A percentile compares a stretch with the other conserved stretches of the same genome.
Conservation (phyloP, 2,797 vertebrate genomes). For the Pagetopsis macropterus region DNA sequence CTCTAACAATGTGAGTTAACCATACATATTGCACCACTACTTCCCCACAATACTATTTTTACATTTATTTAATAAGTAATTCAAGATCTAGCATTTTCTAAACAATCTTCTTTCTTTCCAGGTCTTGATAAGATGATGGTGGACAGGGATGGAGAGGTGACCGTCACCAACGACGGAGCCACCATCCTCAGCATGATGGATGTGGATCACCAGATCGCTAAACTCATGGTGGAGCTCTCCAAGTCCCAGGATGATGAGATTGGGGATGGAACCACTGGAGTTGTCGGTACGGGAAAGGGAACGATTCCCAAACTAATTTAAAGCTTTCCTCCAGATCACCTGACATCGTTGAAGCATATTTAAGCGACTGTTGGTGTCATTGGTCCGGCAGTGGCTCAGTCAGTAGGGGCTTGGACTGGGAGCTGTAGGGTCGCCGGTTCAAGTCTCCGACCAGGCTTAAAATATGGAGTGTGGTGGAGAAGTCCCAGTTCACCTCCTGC, state of each 20-base stretch:
- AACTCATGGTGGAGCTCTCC: constrained; percentile 99
- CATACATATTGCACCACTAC: no score
- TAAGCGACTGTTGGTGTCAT: neutral
- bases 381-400: no score
- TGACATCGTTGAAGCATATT: neutral
- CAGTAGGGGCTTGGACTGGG: no score
- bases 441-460: no score
- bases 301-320: neutral
- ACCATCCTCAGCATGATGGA: constrained; percentile 99
- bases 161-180: constrained; percentile 97
- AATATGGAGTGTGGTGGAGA: no score
- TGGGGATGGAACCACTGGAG: constrained; percentile 98
- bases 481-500: no score
- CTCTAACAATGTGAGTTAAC: no score
- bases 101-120: constrained; percentile 43
- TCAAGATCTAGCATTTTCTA: neutral
- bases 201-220: constrained; percentile 98
- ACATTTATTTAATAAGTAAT: fast-evolving
- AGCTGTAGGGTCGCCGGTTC: no score
- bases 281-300: constrained; percentile 88
- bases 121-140: constrained; percentile 99
- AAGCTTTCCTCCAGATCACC: neutral
- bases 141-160: constrained; percentile 96
- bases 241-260: constrained; percentile 99
- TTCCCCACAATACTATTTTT: neutral